These are phyloP conservation scores for Parotocinclus haroldoi DNA, from an alignment of 2,797 vertebrate species.

Conservation along the genomic window DNA sequence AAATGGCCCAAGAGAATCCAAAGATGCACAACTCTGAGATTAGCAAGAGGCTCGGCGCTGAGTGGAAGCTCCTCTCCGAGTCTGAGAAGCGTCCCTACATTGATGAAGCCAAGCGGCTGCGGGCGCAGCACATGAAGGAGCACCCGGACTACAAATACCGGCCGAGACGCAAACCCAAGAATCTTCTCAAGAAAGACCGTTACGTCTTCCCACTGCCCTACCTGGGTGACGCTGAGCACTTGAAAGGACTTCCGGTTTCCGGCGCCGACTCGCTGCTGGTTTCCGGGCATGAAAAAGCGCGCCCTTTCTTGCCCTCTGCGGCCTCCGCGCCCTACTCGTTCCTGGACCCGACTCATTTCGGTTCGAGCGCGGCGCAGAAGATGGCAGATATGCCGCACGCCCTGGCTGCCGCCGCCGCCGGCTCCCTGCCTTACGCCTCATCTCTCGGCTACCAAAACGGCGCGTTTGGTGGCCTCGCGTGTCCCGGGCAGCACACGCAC, in stretches of 20 bases:
- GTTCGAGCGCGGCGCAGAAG: slow-evolving; percentile 94
- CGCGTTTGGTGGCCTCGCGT: slow-evolving; percentile 92
- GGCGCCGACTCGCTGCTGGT: slow-evolving; percentile 88
- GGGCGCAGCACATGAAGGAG: slow-evolving; percentile 90
- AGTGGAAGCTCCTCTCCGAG: slow-evolving; percentile 87
- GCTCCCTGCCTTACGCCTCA: slow-evolving; percentile 92
- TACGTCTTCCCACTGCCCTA: slow-evolving; percentile 99
- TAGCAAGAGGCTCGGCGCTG: slow-evolving; percentile 85
- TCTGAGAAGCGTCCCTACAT: slow-evolving; percentile 87
- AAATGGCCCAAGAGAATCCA: slow-evolving; percentile 91
- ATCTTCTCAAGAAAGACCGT: slow-evolving; percentile 91
- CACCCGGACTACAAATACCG: slow-evolving; percentile 91
- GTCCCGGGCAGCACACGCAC: slow-evolving; percentile 96
- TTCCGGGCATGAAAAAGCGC: slow-evolving; percentile 84
- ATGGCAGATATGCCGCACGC: slow-evolving; percentile 97
- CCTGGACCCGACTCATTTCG: slow-evolving; percentile 96
- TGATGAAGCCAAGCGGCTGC: slow-evolving; percentile 84
- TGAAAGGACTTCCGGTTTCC: slow-evolving; percentile 91
- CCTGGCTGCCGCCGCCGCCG: slow-evolving; percentile 87
- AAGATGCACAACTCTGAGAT: slow-evolving; percentile 94
- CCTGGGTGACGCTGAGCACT: slow-evolving; percentile 93
- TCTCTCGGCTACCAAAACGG: slow-evolving; percentile 98
- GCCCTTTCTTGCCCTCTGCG: slow-evolving; percentile 91
- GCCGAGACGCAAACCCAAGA: slow-evolving; percentile 87
- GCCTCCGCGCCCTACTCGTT: slow-evolving; percentile 86